Conservation (phyloP, 2,888 invertebrate genomes). For the Nudaria mundana region DNA sequence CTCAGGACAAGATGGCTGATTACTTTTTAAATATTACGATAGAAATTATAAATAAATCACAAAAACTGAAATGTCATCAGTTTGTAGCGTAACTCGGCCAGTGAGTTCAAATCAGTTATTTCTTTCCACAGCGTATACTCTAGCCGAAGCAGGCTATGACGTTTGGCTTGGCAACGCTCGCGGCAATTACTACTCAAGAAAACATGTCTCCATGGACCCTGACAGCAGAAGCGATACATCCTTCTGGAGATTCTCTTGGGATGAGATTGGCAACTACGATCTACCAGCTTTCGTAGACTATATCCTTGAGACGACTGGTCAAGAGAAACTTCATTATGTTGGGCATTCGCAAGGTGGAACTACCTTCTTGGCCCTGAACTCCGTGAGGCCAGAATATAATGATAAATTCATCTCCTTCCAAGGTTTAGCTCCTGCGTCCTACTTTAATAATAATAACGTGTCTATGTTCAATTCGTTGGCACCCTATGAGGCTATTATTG, state of each 20-base stretch:
- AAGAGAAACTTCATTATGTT: constrained; percentile 52
- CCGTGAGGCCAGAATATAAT: constrained; percentile 58
- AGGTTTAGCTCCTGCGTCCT: constrained; percentile 60
- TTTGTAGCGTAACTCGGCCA: too few species aligned
- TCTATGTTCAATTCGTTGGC: constrained; percentile 32
- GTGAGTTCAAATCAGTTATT: background rate
- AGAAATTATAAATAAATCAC: too few species aligned
- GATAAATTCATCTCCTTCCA: constrained; percentile 58
- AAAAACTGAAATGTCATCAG: too few species aligned
- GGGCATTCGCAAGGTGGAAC: constrained; percentile 68
- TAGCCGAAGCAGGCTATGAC: constrained; percentile 85
- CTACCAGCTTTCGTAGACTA: constrained; percentile 50
- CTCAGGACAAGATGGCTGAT: too few species aligned
- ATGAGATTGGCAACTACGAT: constrained; percentile 55
- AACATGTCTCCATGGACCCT: constrained; percentile 40
- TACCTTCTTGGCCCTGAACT: constrained; percentile 54
- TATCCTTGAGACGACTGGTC: constrained; percentile 38
- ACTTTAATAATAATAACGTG: constrained; percentile 43
- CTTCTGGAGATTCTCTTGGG: constrained; percentile 62
- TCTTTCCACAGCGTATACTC: constrained; percentile 46
- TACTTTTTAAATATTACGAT: too few species aligned
- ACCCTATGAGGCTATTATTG: constrained; percentile 37
- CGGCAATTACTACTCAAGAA: constrained; percentile 84
- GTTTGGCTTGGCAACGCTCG: constrained; percentile 91
- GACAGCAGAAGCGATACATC: constrained; percentile 32